Percentiles rank a stretch among this genome's conserved stretches.
These are phyloP conservation scores for Pyrgilauda ruficollis DNA, from an alignment of 2,113 vertebrate species.

Conservation along the genomic window DNA sequence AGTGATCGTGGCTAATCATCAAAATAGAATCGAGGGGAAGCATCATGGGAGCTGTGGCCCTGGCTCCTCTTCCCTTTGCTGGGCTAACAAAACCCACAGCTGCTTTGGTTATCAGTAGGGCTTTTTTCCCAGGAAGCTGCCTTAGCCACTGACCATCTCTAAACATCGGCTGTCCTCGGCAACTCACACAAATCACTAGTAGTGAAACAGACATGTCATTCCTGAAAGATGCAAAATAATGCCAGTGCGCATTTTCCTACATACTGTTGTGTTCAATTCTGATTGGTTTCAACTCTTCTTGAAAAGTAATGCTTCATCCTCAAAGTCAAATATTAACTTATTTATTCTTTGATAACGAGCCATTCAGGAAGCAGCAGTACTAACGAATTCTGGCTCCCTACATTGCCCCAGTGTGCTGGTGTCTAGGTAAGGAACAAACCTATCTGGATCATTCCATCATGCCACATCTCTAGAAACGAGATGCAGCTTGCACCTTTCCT, in stretches of 20 bases:
- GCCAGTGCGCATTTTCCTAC: neutral
- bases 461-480: neutral
- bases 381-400: neutral
- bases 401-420: neutral
- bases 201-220: rapidly evolving
- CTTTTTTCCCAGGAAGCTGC: neutral
- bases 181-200: neutral
- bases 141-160: neutral
- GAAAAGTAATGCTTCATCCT: neutral
- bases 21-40: neutral
- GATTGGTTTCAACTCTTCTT: neutral
- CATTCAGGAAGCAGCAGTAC: neutral
- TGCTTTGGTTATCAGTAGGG: neutral
- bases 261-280: neutral
- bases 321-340: neutral
- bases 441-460: neutral
- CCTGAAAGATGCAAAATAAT: neutral
- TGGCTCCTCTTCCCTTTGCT: neutral
- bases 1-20: neutral
- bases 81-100: neutral
- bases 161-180: neutral
- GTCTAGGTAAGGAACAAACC: neutral
- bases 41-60: neutral
- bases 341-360: neutral
- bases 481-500: neutral